Evolutionary conservation across 1,140 invertebrate genomes (phyloP), one percentile per base, ranked within the genome.

Genomic region (Apocrypta bakeri): DNA sequence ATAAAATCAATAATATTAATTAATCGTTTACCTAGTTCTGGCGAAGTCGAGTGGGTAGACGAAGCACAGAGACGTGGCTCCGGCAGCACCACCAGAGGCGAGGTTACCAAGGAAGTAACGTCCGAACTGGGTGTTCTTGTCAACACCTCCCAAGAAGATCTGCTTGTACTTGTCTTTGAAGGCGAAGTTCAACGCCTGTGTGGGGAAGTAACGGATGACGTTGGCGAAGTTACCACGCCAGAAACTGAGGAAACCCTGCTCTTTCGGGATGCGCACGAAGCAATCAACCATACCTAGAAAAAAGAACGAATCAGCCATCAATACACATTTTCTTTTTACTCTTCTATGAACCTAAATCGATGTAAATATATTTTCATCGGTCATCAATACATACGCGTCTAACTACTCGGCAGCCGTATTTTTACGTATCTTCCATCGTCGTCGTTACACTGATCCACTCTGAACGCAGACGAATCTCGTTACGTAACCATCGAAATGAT

Each of bases 41-140:
- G 97, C 97, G 92, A 97, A 99, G 93, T 99, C 98, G 64, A 99
- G 94, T 27, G 98, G 98, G 90, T 99, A 99, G 74, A 99, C 98
- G 88, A 99, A 98, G 92, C 96, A 97, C 33, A 99, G 94, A 33
- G 98, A 99, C 24, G 97, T 97, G 27, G 97, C 98, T 88, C 98
- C 98, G 88, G 98, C 97, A 82, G 97, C 97, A 92, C 98, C 98
- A 93, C 98, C 98, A 87, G 97, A 98, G 9, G 97, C 96, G 85
- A 99, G 93, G 92, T 99, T 97, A 85, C 96, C 96, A 76, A 94
- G 88, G 90, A 98, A 98, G 88, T 97, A 97, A 86, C 94, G 94
- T 94, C 95, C 95, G 92, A 98, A 98, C 87, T 97, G 96, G n/a
- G 94, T 97, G 85, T 97, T 95, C 91, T 98, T 98, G 92, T 98